Conservation (phyloP, 2,888 invertebrate species). For the Andrena fulva region DNA sequence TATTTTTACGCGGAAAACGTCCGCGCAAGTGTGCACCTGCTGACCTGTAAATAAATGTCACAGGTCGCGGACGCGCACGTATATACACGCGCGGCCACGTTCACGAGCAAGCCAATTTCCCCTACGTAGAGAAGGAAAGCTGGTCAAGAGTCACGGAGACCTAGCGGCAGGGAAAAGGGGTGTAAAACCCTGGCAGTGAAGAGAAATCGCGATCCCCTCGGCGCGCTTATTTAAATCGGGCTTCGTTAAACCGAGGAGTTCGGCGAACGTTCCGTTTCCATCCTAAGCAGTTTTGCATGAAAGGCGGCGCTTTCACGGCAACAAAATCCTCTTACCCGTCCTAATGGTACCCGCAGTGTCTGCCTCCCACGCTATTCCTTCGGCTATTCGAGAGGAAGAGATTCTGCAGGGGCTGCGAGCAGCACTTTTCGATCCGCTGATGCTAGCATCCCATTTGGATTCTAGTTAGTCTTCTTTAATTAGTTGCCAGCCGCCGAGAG, state of each 20-base stretch:
- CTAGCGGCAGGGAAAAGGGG: not conserved
- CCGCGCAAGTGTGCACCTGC: conserved; percentile 32
- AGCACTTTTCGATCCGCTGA: not conserved
- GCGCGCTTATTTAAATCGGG: not conserved
- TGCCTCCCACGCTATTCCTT: not conserved
- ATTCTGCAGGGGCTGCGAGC: not conserved
- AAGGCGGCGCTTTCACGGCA: not conserved
- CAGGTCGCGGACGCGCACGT: conserved; percentile 44
- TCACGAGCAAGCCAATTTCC: conserved; percentile 20
- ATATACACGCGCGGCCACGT: conserved; percentile 20
- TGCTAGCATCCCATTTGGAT: not conserved
- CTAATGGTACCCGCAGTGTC: not conserved
- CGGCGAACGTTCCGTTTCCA: not conserved
- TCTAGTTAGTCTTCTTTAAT: not conserved
- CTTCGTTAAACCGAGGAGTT: not conserved
- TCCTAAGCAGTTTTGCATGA: not conserved
- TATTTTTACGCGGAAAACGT: conserved; percentile 63
- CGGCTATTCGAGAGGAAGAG: not conserved
- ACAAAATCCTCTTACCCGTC: not conserved
- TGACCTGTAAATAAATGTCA: conserved; percentile 67
- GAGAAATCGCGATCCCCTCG: not conserved
- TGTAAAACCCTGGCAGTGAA: not conserved
- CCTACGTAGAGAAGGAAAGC: not conserved
- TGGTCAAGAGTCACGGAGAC: not conserved
- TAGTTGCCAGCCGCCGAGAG: not conserved